Evolutionary conservation across 2,888 invertebrate genomes (phyloP).

Genomic region (Portevinia maculata): DNA sequence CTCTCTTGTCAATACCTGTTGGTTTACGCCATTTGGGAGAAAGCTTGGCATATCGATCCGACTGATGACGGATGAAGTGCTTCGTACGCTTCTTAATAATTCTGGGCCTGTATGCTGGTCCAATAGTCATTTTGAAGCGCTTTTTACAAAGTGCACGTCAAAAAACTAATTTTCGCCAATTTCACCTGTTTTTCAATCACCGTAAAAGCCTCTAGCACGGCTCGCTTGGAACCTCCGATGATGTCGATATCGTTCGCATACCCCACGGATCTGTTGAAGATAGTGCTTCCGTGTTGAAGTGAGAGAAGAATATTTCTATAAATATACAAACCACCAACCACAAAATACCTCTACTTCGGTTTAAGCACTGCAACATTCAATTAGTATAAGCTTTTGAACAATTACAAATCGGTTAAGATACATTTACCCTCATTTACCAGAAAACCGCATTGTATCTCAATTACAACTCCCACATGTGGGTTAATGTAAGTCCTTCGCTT

Average conservation of each 20-base stretch:
- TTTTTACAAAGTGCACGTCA: constrained; percentile 80
- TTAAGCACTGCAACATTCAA: constrained; percentile 3
- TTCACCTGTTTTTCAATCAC: too few relatives aligned
- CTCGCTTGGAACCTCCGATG: too few relatives aligned
- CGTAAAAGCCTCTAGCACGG: too few relatives aligned
- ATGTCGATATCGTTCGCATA: too few relatives aligned
- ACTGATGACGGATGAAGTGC: constrained; percentile 99
- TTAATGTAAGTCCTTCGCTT: constrained; percentile 9
- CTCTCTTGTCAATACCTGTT: constrained; percentile 99
- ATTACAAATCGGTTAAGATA: constrained; percentile 27
- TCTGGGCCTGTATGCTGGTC: constrained; percentile 93
- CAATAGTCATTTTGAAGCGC: constrained; percentile 90
- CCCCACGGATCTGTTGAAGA: too few relatives aligned
- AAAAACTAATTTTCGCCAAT: too few relatives aligned
- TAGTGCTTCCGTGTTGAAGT: too few relatives aligned
- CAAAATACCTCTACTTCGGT: neutral
- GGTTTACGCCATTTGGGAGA: constrained; percentile 99
- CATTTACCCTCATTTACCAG: neutral
- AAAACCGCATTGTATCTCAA: constrained; percentile 8
- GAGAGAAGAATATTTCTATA: too few relatives aligned
- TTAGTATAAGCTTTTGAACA: constrained; percentile 13
- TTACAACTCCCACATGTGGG: constrained; percentile 10
- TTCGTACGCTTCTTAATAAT: constrained; percentile 99
- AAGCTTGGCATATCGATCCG: constrained; percentile 98
- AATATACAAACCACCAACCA: too few relatives aligned